Base-by-base conservation (phyloP, 2,888 invertebrate species). In the Meandrusa payeni region DNA sequence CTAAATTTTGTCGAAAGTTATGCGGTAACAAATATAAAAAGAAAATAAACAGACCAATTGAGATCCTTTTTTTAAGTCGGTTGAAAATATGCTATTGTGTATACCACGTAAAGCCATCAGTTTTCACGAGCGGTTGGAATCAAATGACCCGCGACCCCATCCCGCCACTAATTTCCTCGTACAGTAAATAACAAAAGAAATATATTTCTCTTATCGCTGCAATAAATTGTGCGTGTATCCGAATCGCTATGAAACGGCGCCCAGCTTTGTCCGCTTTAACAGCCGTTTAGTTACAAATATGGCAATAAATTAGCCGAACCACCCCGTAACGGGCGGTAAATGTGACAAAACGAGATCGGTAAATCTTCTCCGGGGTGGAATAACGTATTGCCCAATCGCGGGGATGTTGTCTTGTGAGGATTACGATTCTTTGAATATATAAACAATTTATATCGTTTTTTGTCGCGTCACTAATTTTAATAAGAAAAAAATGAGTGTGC, bases 211-310 rank as follows among this genome's bases (percentile, higher is more conserved):
- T 42, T 42, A 42, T 24, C 42, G 46, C 37, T 5, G 11, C 38
- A 12, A 52, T 51, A 42, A 42, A 42, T 42, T 7, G 11, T 7
- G 23, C 12, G n/a, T 26, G 23, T 31, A 37, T 28, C 9, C 9
- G 19, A 32, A 40, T 28, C 22, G 13, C 28, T 38, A 40, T 27
- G 11, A 5, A 5, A 31, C 22, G 2, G 15, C 17, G 27, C 47
- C 51, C 55, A 33, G 50, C 48, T 33, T 31, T 40, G 39, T 39
- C 45, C 34, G 51, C 10, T 55, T 67, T 68, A 75, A 79, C 73
- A 72, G 75, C 65, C 64, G 57, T 73, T 76, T 76, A 72, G 76
- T 75, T 65, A 75, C 74, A 76, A 76, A 80, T 77, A 77, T 76
- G 69, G 64, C 65, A 52, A 77, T 83, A 81, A 79, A 83, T 82